Base-by-base conservation (phyloP, 2,888 invertebrate genomes). In the Exephanes ischioxanthus region DNA sequence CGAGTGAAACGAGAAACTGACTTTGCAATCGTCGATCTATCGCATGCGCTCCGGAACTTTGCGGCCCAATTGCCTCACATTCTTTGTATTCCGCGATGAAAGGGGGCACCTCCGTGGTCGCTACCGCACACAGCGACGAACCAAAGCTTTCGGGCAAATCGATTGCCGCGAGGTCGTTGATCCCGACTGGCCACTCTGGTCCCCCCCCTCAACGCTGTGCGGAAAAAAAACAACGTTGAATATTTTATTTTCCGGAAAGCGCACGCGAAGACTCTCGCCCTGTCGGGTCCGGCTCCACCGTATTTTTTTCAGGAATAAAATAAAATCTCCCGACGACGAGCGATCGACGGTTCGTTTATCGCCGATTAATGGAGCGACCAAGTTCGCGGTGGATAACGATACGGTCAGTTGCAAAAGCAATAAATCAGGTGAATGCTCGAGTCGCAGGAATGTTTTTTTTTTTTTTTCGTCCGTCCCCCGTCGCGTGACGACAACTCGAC, bases 61-160 rank as follows among this genome's bases (percentile, higher is more conserved):
- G 48, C 48, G 41, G 26, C 11, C 51, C 63, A 76, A 83, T 72
- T 84, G 68, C 72, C 19, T 68, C 26, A 1, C 63, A 51, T 83
- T 68, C 16, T 63, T 83, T 63, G 61, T 78, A 45, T 55, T 68
- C 37, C 55, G 55, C 26, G 45, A 45, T 22, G 30, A 19, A 58
- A 41, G 51, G 55, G 55, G 30, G 67, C 16, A 30, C 77, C 66
- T 63, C 48, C 30, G 19, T 22, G 33, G 37, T 22, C 33, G 41
- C 22, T 66, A 67, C 55, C 41, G 9, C 45, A 63, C 26, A 66
- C 77, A 66, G 58, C 41, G 53, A 30, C 67, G 19, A 76, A 72
- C 58, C 41, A 45, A 70, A 83, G 72, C 87, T 84, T 87, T 86
- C 82, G 77, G 87, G 77, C 55, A 63, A 80, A 87, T 87, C 86